phyloP scores from a whole-genome alignment of 2,888 invertebrate genomes.

The Aspidiotus destructor region DNA sequence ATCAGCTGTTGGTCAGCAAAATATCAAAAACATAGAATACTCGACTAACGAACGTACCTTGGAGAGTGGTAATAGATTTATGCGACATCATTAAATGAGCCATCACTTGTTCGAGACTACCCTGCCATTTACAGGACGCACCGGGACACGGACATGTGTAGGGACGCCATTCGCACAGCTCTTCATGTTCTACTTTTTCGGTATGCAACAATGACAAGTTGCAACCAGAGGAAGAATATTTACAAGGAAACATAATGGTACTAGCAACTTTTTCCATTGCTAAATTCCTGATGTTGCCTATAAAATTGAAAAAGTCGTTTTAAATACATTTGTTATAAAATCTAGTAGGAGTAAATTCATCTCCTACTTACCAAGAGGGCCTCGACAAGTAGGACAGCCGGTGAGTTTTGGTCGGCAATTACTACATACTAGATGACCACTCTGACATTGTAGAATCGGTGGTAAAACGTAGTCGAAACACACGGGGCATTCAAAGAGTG shows the following conservation, averaged over 20 bases:
- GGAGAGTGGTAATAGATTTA: slow-evolving; percentile 95
- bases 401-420: slow-evolving; percentile 93
- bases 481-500: slow-evolving; percentile 89
- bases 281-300: slow-evolving; percentile 90
- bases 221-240: slow-evolving; percentile 93
- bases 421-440: slow-evolving; percentile 96
- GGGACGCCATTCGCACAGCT: slow-evolving; percentile 94
- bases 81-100: slow-evolving; percentile 93
- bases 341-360: neutral
- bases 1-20: neutral
- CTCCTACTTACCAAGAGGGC: slow-evolving; percentile 60
- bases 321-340: neutral
- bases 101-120: slow-evolving; percentile 96
- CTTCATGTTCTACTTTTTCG: slow-evolving; percentile 98
- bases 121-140: slow-evolving; percentile 91
- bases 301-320: slow-evolving; percentile 31
- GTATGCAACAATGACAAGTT: slow-evolving; percentile 82
- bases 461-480: slow-evolving; percentile 99
- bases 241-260: slow-evolving; percentile 97
- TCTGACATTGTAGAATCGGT: slow-evolving; percentile 96
- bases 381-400: slow-evolving; percentile 96
- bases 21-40: neutral
- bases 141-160: slow-evolving; percentile 99
- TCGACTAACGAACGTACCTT: slow-evolving; percentile 51
- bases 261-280: slow-evolving; percentile 99